Conservation (phyloP, 2,797 vertebrate genomes). For the Leptoclinus maculatus region DNA sequence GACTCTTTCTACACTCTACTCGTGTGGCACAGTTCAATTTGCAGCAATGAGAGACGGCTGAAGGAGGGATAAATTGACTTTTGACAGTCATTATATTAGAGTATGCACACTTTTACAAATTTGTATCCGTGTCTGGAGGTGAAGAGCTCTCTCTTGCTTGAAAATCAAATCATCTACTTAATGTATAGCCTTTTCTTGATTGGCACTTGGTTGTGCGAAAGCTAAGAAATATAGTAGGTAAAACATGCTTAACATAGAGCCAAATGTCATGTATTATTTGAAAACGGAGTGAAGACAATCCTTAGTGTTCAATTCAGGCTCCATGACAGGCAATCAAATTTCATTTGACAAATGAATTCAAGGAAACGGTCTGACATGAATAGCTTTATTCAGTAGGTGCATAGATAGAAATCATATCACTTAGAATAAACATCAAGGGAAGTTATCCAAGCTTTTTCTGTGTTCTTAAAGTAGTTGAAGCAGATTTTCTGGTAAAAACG, state of each 20-base stretch:
- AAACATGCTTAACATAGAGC: conserved; percentile 56
- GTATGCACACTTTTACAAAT: conserved; percentile 70
- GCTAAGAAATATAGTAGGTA: conserved; percentile 50
- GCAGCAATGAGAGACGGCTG: conserved; percentile 64
- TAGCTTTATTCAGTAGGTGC: conserved; percentile 44
- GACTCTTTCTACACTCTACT: conserved; percentile 51
- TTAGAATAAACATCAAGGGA: conserved; percentile 55
- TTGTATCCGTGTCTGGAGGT: conserved; percentile 67
- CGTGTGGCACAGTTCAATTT: conserved; percentile 70
- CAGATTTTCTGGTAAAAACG: conserved; percentile 4
- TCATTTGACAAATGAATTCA: conserved; percentile 65
- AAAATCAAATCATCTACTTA: conserved; percentile 73
- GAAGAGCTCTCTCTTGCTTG: conserved; percentile 58
- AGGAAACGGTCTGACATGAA: conserved; percentile 45
- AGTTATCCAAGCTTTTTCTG: conserved; percentile 24
- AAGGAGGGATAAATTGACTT: conserved; percentile 74
- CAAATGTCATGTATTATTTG: conserved; percentile 57
- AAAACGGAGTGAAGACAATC: conserved; percentile 47
- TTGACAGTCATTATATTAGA: conserved; percentile 74
- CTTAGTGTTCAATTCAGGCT: conserved; percentile 55
- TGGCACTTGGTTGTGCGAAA: conserved; percentile 65
- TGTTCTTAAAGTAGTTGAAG: conserved; percentile 39
- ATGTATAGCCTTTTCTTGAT: conserved; percentile 70
- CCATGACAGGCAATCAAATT: conserved; percentile 60
- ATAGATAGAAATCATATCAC: conserved; percentile 44